phyloP scores from a whole-genome alignment of 2,888 invertebrate species.

The Dynastes hyllus region DNA sequence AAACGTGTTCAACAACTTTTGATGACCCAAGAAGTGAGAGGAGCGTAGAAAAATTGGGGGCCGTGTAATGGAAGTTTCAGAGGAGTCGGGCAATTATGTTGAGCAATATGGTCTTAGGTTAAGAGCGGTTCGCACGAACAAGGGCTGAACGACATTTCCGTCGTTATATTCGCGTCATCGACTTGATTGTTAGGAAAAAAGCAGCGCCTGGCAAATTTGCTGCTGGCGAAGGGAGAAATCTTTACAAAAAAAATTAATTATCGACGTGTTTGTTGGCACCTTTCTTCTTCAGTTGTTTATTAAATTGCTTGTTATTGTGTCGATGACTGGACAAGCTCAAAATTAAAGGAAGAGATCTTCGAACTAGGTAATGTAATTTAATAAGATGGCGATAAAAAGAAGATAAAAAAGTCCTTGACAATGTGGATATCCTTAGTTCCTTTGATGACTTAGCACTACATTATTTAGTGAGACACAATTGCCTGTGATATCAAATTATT shows the following conservation, averaged over 20 bases:
- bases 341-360: no score
- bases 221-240: background rate
- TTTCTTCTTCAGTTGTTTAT: background rate
- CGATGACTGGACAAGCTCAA: no score
- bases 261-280: background rate
- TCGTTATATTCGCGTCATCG: background rate
- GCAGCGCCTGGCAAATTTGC: background rate
- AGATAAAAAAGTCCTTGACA: no score
- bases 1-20: conserved; percentile 35
- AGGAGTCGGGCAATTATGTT: conserved; percentile 28
- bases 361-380: no score
- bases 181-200: conserved; percentile 24
- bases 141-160: background rate
- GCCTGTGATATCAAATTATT: no score
- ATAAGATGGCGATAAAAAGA: no score
- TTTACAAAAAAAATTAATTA: conserved; percentile 11
- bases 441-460: no score
- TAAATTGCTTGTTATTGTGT: no score
- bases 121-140: background rate
- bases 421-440: no score
- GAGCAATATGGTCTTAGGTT: conserved; percentile 30
- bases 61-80: conserved; percentile 40
- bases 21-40: conserved; percentile 12
- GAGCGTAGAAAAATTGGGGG: conserved; percentile 22
- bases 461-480: no score